Evolutionary conservation across 2,797 vertebrate genomes (phyloP).

Genomic region (Anableps anableps): DNA sequence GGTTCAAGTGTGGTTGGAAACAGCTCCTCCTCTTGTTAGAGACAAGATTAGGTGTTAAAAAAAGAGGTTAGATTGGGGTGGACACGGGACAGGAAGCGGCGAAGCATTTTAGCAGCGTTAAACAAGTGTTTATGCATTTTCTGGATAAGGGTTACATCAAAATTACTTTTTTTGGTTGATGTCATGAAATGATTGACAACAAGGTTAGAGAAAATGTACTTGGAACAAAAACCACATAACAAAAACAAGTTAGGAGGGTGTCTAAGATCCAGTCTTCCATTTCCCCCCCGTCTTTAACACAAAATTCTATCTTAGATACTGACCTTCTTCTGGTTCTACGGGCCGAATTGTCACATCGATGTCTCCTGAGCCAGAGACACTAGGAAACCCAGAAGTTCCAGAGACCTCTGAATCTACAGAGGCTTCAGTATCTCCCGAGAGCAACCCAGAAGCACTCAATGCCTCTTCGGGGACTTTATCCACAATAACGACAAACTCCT

Average conservation of each 20-base stretch:
- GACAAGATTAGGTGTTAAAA: conserved; percentile 82
- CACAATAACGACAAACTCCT: conserved; percentile 68
- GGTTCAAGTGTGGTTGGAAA: conserved; percentile 72
- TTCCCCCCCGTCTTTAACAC: conserved; percentile 12
- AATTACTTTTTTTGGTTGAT: conserved; percentile 43
- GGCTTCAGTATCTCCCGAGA: conserved; percentile 61
- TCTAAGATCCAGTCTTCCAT: neutral
- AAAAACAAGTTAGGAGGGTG: conserved; percentile 9
- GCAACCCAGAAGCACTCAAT: conserved; percentile 71
- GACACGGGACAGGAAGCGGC: conserved; percentile 47
- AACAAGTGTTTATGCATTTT: conserved; percentile 48
- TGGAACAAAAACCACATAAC: conserved; percentile 12
- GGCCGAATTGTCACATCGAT: conserved; percentile 62
- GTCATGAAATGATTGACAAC: conserved; percentile 27
- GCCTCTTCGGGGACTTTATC: conserved; percentile 69
- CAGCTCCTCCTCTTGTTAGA: conserved; percentile 86
- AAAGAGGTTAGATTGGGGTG: conserved; percentile 77
- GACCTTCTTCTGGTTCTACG: conserved; percentile 75
- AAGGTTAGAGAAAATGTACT: conserved; percentile 9
- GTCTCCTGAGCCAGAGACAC: conserved; percentile 63
- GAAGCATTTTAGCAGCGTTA: conserved; percentile 62
- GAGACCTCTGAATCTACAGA: conserved; percentile 59
- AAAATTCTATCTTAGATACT: conserved; percentile 64
- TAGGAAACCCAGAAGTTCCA: conserved; percentile 56
- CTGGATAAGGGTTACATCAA: conserved; percentile 56